These are phyloP conservation scores for Calliopum simillimum DNA, from an alignment of 2,888 invertebrate genomes.

Conservation along the genomic window DNA sequence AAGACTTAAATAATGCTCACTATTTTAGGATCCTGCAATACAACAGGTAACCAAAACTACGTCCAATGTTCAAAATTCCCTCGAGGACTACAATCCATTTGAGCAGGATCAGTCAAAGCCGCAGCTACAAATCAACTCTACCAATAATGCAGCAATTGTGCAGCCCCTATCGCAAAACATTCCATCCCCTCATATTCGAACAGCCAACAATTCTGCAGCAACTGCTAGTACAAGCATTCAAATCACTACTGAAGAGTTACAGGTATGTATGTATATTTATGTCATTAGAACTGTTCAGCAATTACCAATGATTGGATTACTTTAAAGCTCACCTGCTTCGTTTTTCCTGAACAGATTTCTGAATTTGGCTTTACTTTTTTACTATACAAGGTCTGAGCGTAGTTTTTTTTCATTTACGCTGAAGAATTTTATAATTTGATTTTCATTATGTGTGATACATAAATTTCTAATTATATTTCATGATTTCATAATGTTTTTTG, in stretches of 20 bases:
- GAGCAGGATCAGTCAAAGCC: conserved; percentile 74
- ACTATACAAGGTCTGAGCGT: too few relatives aligned
- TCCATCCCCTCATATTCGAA: conserved; percentile 52
- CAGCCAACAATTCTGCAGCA: conserved; percentile 30
- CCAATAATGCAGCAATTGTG: conserved; percentile 63
- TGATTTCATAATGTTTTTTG: too few relatives aligned
- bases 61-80: conserved; percentile 71
- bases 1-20: conserved; percentile 3
- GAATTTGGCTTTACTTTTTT: too few relatives aligned
- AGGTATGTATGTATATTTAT: conserved; percentile 69
- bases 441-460: too few relatives aligned
- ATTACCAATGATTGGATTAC: too few relatives aligned
- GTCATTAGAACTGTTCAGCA: too few relatives aligned
- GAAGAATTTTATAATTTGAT: too few relatives aligned
- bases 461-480: too few relatives aligned
- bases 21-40: conserved; percentile 90
- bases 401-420: too few relatives aligned
- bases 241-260: conserved; percentile 79
- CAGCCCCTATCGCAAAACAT: conserved; percentile 65
- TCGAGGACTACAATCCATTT: conserved; percentile 97
- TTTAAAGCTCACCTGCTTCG: too few relatives aligned
- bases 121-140: conserved; percentile 70
- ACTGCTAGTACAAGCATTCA: conserved; percentile 64
- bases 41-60: conserved; percentile 87
- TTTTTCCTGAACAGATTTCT: too few relatives aligned